Conservation (phyloP, 2,888 invertebrate species). For the Cryptocheilus praepositus region DNA sequence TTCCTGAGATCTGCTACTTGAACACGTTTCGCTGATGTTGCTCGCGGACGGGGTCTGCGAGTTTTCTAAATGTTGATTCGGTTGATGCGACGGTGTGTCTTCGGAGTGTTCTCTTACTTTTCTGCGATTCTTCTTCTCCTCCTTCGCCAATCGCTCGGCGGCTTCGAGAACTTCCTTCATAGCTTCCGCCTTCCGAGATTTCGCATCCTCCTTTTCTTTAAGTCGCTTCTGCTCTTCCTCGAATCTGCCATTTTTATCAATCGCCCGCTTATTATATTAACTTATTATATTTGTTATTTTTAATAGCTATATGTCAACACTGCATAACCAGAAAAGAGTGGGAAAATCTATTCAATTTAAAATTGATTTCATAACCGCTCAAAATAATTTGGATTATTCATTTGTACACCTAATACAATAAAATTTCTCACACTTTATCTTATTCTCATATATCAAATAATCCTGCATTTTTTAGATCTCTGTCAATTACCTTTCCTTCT, state of each 20-base stretch:
- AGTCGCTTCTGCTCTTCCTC: constrained; percentile 83
- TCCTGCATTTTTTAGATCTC: background rate
- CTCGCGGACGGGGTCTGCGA: too few relatives aligned
- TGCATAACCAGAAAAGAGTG: too few relatives aligned
- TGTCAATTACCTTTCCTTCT: constrained; percentile 60
- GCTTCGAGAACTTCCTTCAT: constrained; percentile 86
- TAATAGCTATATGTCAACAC: too few relatives aligned
- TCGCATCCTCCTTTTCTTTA: constrained; percentile 83
- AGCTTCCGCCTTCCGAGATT: constrained; percentile 84
- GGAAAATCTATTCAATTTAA: too few relatives aligned
- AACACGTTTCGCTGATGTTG: constrained; percentile 10
- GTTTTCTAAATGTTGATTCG: background rate
- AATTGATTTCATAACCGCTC: too few relatives aligned
- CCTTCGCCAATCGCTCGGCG: constrained; percentile 82
- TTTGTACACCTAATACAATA: too few relatives aligned
- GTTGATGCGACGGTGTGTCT: background rate
- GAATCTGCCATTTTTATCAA: constrained; percentile 64
- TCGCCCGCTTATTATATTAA: too few relatives aligned
- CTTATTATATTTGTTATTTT: too few relatives aligned
- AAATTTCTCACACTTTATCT: too few relatives aligned
- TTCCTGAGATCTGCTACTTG: constrained; percentile 1
- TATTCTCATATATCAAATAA: background rate
- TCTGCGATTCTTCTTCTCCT: constrained; percentile 76
- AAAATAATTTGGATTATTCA: too few relatives aligned
- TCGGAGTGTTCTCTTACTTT: constrained; percentile 45